phyloP scores from a whole-genome alignment of 2,888 invertebrate species.

The Drosophila seclusa region DNA sequence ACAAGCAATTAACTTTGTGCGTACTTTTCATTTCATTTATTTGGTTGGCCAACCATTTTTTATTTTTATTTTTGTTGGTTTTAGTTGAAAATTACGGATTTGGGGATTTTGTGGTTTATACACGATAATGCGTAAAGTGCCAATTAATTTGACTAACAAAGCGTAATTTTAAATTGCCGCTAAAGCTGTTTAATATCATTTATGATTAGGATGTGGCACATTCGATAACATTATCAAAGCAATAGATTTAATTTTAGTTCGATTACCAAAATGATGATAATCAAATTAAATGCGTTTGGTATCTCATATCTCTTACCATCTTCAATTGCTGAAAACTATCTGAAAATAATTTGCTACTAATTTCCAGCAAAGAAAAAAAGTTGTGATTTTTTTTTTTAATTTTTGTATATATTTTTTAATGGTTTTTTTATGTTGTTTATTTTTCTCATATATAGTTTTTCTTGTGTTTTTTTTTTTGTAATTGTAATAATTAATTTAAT shows the following conservation, averaged over 20 bases:
- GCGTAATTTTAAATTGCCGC: slow-evolving; percentile 12
- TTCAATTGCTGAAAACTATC: neutral
- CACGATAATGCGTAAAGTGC: slow-evolving; percentile 26
- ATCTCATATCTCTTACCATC: neutral
- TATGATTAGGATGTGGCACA: slow-evolving; percentile 10
- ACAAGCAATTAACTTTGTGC: slow-evolving; percentile 73
- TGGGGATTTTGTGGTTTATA: slow-evolving; percentile 28
- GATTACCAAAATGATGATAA: neutral
- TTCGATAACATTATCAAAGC: neutral
- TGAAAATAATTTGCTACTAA: neutral
- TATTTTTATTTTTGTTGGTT: neutral
- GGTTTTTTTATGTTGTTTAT: slow-evolving; percentile 62
- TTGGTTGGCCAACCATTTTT: slow-evolving; percentile 42
- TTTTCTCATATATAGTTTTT: slow-evolving; percentile 63
- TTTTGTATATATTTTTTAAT: slow-evolving; percentile 72
- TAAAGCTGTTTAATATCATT: slow-evolving; percentile 6
- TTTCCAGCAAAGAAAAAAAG: neutral
- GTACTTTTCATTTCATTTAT: slow-evolving; percentile 49
- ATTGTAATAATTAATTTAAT: slow-evolving; percentile 80
- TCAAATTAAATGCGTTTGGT: accelerated
- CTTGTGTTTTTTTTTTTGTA: slow-evolving; percentile 51
- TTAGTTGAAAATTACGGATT: slow-evolving; percentile 19
- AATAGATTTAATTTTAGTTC: neutral
- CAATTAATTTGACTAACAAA: slow-evolving; percentile 54
- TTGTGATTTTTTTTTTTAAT: slow-evolving; percentile 30